Percentiles rank a stretch among this genome's conserved stretches.
These are phyloP conservation scores for Odobenus rosmarus DNA, from an alignment of 2,113 vertebrate genomes.

Conservation along the genomic window DNA sequence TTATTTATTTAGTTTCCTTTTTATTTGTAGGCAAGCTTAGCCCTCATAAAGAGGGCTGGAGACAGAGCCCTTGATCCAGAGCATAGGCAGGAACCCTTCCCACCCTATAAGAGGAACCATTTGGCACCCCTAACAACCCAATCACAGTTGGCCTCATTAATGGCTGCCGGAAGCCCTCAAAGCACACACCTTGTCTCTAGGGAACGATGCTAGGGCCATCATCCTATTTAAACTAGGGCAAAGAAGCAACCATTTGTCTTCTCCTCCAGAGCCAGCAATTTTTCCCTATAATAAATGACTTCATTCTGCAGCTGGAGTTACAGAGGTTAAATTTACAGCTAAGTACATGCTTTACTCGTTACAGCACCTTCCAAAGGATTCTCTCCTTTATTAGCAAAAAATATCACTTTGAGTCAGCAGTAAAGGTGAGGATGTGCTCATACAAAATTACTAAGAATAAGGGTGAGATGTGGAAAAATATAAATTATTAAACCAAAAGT, in stretches of 20 bases:
- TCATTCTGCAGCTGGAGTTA: conserved; percentile 43
- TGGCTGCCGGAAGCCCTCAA: background rate
- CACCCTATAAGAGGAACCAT: background rate
- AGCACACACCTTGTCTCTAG: background rate
- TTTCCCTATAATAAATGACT: conserved; percentile 61
- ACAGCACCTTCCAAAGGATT: conserved; percentile 49
- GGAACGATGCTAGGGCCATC: background rate
- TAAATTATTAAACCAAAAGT: background rate
- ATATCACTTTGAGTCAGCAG: conserved; percentile 55
- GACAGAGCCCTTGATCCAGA: background rate
- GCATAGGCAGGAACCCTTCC: background rate
- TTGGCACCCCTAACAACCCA: background rate
- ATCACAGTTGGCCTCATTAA: background rate
- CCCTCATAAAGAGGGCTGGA: background rate
- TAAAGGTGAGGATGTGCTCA: conserved; percentile 38
- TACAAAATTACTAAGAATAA: conserved; percentile 14
- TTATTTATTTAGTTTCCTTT: conserved; percentile 50
- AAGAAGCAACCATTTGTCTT: conserved; percentile 51
- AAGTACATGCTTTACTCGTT: conserved; percentile 39
- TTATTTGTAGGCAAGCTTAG: background rate
- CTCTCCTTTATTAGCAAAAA: conserved; percentile 70
- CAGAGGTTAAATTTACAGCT: conserved; percentile 63
- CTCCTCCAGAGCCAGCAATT: conserved; percentile 38
- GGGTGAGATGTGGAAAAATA: background rate
- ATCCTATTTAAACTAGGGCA: conserved; percentile 15